Conservation (phyloP, 2,113 vertebrate genomes). For the Mesocricetus auratus region DNA sequence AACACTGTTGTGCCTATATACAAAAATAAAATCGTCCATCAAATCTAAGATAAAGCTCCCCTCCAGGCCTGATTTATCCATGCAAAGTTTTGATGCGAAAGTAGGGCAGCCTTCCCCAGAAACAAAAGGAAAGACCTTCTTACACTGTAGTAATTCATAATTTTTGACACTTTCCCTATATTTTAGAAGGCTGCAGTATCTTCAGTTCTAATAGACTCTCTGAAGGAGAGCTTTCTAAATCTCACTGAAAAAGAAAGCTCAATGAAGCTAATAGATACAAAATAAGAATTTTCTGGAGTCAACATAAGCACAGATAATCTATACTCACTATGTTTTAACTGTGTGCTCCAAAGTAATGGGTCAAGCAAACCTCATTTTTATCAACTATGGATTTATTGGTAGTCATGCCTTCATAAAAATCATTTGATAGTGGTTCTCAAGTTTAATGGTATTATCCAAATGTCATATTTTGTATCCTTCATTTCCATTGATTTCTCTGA, state of each 20-base stretch:
- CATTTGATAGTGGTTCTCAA: constrained; percentile 74
- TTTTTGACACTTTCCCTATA: constrained; percentile 71
- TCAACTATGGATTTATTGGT: constrained; percentile 82
- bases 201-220: constrained; percentile 69
- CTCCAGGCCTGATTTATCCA: constrained; percentile 56
- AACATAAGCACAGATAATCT: constrained; percentile 23
- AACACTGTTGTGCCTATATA: constrained; percentile 33
- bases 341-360: constrained; percentile 35
- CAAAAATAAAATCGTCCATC: constrained; percentile 72
- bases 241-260: constrained; percentile 71
- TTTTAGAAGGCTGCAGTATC: constrained; percentile 39
- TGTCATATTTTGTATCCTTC: constrained; percentile 73
- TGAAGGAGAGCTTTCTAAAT: constrained; percentile 71
- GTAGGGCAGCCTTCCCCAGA: constrained; percentile 62
- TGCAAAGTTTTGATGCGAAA: constrained; percentile 56
- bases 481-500: constrained; percentile 67
- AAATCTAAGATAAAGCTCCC: constrained; percentile 67
- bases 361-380: constrained; percentile 76
- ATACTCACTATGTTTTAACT: constrained; percentile 67
- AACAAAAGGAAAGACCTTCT: constrained; percentile 61
- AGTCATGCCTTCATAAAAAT: constrained; percentile 71
- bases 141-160: constrained; percentile 60
- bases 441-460: constrained; percentile 81
- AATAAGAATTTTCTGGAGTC: constrained; percentile 69
- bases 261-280: constrained; percentile 62